These are phyloP conservation scores for Chrysoperla carnea DNA, from an alignment of 1,140 invertebrate species.

Conservation along the genomic window DNA sequence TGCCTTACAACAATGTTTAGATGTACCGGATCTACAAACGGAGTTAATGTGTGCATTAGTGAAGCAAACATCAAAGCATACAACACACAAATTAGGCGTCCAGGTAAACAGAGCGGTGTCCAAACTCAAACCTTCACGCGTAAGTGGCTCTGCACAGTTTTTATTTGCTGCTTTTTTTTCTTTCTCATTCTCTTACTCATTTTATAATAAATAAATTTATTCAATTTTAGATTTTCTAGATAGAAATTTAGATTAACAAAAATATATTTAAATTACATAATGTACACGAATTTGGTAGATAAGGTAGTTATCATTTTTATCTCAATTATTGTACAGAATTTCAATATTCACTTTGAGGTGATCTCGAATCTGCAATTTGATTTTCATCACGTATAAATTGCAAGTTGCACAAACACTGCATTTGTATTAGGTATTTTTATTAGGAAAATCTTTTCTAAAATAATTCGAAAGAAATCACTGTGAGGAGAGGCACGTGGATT, in stretches of 20 bases:
- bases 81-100: slow-evolving; percentile 70
- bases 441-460: no score
- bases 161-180: slow-evolving; percentile 6
- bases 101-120: slow-evolving; percentile 59
- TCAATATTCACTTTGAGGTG: no score
- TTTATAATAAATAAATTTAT: slow-evolving; percentile 1
- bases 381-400: no score
- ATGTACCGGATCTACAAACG: slow-evolving; percentile 74
- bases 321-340: no score
- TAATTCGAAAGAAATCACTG: no score
- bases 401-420: no score
- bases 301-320: no score
- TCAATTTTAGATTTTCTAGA: neutral
- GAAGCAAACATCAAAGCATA: slow-evolving; percentile 81
- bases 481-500: no score
- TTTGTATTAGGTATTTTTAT: no score
- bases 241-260: neutral
- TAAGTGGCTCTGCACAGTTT: slow-evolving; percentile 25
- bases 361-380: no score
- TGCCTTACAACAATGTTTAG: slow-evolving; percentile 76
- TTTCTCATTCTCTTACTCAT: neutral
- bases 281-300: no score
- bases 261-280: no score
- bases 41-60: slow-evolving; percentile 82
- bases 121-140: slow-evolving; percentile 31